These are phyloP conservation scores for Alethe castanea DNA, from an alignment of 2,113 vertebrate genomes.

Conservation along the genomic window DNA sequence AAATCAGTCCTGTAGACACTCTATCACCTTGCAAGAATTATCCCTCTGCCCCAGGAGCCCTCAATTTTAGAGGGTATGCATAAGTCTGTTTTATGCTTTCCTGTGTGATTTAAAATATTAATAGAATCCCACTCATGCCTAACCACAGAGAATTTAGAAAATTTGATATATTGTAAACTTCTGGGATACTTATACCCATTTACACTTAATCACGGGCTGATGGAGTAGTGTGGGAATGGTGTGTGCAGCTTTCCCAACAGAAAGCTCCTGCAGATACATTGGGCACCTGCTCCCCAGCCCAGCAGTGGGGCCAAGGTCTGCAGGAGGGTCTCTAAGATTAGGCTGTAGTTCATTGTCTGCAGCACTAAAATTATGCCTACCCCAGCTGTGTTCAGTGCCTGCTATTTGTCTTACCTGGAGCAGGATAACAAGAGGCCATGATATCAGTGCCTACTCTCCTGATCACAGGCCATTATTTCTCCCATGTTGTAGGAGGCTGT, in stretches of 20 bases:
- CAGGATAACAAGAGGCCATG: neutral
- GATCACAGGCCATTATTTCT: neutral
- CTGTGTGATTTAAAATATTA: neutral
- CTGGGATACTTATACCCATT: neutral
- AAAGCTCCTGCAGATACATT: neutral
- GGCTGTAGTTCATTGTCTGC: neutral
- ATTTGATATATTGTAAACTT: neutral
- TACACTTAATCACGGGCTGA: neutral
- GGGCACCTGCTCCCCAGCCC: neutral
- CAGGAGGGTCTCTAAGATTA: neutral
- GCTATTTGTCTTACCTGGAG: neutral
- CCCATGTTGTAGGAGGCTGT: neutral
- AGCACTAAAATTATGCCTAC: neutral
- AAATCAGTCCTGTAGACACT: neutral
- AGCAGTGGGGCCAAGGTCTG: rapidly evolving
- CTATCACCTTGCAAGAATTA: neutral
- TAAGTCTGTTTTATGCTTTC: neutral
- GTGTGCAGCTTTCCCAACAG: neutral
- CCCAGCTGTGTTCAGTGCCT: neutral
- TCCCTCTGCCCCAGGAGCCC: neutral
- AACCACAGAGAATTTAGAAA: neutral
- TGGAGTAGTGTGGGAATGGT: neutral
- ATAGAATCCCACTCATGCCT: neutral
- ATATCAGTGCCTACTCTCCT: neutral
- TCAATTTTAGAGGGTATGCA: neutral